Evolutionary conservation across 2,888 invertebrate genomes (phyloP).

Genomic region (Dione vanillae): DNA sequence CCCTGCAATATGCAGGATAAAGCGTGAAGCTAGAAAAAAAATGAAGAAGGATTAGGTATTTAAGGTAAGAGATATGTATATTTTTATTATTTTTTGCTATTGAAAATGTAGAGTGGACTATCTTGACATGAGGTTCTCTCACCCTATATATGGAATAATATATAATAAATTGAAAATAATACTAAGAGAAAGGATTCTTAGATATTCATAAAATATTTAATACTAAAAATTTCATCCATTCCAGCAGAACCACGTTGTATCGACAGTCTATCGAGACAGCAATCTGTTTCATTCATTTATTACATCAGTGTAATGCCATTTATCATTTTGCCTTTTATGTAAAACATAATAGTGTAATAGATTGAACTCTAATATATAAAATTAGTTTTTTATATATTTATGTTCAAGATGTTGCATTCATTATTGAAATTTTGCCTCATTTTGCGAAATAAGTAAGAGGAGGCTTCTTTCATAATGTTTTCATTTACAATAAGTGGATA

Average conservation of each 20-base stretch:
- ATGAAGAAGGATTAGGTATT: too few species aligned
- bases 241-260: background rate
- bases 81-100: background rate
- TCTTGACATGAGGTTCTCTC: background rate
- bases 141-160: too few species aligned
- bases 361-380: conserved; percentile 1
- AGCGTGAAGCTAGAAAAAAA: too few species aligned
- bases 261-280: background rate
- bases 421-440: background rate
- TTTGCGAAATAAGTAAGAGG: background rate
- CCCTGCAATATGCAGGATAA: too few species aligned
- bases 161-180: too few species aligned
- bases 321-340: conserved; percentile 13
- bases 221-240: background rate
- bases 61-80: too few species aligned
- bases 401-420: conserved; percentile 1
- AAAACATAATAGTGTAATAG: conserved; percentile 2
- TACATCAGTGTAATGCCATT: background rate
- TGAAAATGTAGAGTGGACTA: background rate
- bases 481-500: conserved; percentile 1
- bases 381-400: conserved; percentile 5
- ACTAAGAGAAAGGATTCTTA: too few species aligned
- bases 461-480: conserved; percentile 13
- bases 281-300: conserved; percentile 3
- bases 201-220: too few species aligned